Evolutionary conservation across 1,140 invertebrate species (phyloP).

Genomic region (Trichonephila clavipes): DNA sequence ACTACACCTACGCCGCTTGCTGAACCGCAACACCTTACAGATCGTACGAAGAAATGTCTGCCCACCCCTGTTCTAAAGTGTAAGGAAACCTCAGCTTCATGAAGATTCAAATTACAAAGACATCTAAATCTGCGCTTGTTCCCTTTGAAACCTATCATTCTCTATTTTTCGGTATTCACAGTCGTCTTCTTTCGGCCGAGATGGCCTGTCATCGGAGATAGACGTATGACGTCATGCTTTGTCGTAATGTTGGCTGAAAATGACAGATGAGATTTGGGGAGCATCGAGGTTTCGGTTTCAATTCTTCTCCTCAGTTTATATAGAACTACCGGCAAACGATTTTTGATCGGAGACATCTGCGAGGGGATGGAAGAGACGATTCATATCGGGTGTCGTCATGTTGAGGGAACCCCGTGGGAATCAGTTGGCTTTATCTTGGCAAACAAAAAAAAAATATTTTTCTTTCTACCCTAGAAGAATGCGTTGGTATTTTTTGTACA

Average conservation of each 20-base stretch:
- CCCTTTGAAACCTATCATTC: background rate
- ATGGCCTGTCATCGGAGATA: slow-evolving; percentile 61
- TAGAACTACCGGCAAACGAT: slow-evolving; percentile 35
- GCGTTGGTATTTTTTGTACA: background rate
- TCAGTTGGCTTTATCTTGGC: background rate
- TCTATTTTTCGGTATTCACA: slow-evolving; percentile 34
- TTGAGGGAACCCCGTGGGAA: slow-evolving; percentile 52
- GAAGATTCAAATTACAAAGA: background rate
- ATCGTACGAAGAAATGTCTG: no score
- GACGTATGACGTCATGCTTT: slow-evolving; percentile 63
- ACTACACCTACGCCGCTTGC: no score
- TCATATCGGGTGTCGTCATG: slow-evolving; percentile 46
- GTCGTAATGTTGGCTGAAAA: slow-evolving; percentile 62
- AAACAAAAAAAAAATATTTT: background rate
- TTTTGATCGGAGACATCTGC: slow-evolving; percentile 65
- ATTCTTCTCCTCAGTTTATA: slow-evolving; percentile 54
- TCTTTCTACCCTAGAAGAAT: background rate
- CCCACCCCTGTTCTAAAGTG: no score
- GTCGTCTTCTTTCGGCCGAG: slow-evolving; percentile 33
- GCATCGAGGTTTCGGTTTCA: slow-evolving; percentile 56
- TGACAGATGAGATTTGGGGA: slow-evolving; percentile 59
- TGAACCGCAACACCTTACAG: no score
- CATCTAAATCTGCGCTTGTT: slow-evolving; percentile 28
- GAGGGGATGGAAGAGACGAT: slow-evolving; percentile 17
- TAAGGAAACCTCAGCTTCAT: no score